These are phyloP conservation scores for Nephotettix cincticeps DNA, from an alignment of 1,140 invertebrate species.

Conservation along the genomic window DNA sequence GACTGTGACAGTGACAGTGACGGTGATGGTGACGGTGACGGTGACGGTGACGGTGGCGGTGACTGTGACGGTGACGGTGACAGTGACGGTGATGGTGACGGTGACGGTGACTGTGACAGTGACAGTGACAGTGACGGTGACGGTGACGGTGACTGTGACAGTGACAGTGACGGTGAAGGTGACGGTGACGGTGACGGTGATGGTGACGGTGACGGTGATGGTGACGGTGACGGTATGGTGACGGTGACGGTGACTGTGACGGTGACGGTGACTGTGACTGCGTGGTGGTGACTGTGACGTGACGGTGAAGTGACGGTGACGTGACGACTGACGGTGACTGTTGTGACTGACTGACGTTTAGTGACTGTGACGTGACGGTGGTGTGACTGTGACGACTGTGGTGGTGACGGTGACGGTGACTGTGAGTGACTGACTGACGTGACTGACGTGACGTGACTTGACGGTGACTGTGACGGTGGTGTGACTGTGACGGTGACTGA, in stretches of 20 bases:
- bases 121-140: neutral
- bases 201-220: conserved; percentile 17
- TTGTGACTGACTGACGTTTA: conserved; percentile 23
- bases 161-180: conserved; percentile 27
- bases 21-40: conserved; percentile 7
- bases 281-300: no score
- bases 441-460: conserved; percentile 21
- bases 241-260: conserved; percentile 18
- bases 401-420: conserved; percentile 24
- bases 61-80: conserved; percentile 1
- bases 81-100: conserved; percentile 8
- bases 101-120: no score
- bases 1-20: conserved; percentile 19
- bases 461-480: conserved; percentile 24
- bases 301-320: no score
- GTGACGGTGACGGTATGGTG: conserved; percentile 27
- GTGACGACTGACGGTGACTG: conserved; percentile 27
- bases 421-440: no score
- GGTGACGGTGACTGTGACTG: conserved; percentile 27
- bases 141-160: conserved; percentile 25
- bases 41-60: conserved; percentile 7
- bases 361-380: conserved; percentile 34
- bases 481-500: conserved; percentile 5
- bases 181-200: conserved; percentile 19
- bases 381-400: no score